Conservation (phyloP, 2,113 vertebrate species). For the Calidris pygmaea region DNA sequence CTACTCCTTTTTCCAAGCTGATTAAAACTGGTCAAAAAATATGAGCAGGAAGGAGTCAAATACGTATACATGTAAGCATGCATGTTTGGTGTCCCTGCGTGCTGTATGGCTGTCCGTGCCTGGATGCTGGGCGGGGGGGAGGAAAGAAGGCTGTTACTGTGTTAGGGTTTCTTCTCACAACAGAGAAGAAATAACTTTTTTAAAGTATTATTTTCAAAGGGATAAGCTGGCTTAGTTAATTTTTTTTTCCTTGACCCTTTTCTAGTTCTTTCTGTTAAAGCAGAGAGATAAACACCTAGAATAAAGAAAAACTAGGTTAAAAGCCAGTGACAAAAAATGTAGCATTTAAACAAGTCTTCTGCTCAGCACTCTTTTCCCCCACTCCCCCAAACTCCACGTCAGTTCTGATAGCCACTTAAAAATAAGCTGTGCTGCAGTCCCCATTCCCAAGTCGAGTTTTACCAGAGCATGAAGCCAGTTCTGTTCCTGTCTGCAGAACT, state of each 20-base stretch:
- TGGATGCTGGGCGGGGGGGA: not conserved
- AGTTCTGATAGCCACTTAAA: not conserved
- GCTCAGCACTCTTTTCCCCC: not conserved
- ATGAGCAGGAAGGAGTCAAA: not conserved
- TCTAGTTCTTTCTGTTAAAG: not conserved
- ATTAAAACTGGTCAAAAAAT: not conserved
- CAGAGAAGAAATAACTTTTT: not conserved
- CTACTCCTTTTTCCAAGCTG: not conserved
- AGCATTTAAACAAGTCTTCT: not conserved
- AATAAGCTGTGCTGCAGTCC: not conserved
- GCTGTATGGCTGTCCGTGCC: not conserved
- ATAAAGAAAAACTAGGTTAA: not conserved
- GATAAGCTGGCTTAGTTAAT: not conserved
- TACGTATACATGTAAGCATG: fast-evolving
- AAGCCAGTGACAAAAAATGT: not conserved
- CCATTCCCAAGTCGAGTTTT: not conserved
- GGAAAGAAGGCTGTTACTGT: not conserved
- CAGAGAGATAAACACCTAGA: not conserved
- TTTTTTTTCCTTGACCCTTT: not conserved
- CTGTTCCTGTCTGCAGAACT: not conserved
- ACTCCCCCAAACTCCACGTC: not conserved
- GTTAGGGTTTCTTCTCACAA: not conserved
- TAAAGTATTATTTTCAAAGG: not conserved
- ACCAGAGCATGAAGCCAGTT: not conserved
- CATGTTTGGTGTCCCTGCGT: fast-evolving